phyloP scores from a whole-genome alignment of 2,113 vertebrate genomes.

The Nanorana parkeri region DNA sequence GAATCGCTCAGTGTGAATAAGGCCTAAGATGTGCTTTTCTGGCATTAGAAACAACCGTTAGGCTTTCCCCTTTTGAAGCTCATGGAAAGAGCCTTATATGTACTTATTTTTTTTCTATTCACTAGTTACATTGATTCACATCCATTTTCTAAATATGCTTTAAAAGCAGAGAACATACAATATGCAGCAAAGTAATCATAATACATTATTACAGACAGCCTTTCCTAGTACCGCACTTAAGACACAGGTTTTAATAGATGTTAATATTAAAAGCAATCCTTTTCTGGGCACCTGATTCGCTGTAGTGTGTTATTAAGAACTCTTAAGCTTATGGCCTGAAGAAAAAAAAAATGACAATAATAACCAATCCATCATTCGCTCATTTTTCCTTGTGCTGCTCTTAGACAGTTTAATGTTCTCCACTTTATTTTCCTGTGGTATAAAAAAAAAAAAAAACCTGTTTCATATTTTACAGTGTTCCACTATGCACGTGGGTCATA shows the following conservation, averaged over 20 bases:
- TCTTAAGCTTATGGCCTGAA: constrained; percentile 8
- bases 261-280: constrained; percentile 48
- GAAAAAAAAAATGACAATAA: constrained; percentile 46
- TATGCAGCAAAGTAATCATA: constrained; percentile 22
- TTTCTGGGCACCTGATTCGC: constrained; percentile 32
- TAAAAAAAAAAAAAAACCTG: constrained; percentile 39
- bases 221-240: neutral
- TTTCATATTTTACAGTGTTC: constrained; percentile 51
- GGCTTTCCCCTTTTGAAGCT: too few relatives aligned
- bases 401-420: constrained; percentile 56
- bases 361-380: constrained; percentile 54
- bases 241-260: constrained; percentile 33
- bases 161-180: neutral
- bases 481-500: constrained; percentile 45
- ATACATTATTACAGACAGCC: constrained; percentile 20
- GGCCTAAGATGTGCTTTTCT: too few relatives aligned
- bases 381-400: constrained; percentile 29
- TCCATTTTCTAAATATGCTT: constrained; percentile 6
- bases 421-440: constrained; percentile 49
- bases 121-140: neutral
- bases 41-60: too few relatives aligned
- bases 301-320: constrained; percentile 44
- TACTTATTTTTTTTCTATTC: neutral
- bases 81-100: too few relatives aligned
- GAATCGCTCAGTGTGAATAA: too few relatives aligned